Percentiles rank a stretch among this genome's conserved stretches.
Evolutionary conservation across 2,888 invertebrate species (phyloP).

Genomic region (Lissocephala sabroskyi): DNA sequence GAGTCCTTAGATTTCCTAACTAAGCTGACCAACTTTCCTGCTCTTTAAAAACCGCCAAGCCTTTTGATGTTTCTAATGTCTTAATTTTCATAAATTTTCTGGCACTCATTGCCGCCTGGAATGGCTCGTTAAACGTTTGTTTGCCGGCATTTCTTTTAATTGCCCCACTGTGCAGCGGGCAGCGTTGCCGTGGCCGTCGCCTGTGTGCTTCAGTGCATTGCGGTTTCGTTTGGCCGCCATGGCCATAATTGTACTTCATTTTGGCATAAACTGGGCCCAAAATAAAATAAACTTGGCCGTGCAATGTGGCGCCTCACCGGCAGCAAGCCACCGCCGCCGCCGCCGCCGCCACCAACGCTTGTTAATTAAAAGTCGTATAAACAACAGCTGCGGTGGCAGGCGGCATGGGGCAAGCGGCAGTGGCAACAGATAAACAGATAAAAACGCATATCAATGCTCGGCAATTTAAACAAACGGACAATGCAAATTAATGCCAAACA

Average conservation of each 20-base stretch:
- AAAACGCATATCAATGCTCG: neutral
- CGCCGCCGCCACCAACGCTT: constrained; percentile 4
- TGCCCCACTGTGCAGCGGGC: no score
- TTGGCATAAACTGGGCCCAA: neutral
- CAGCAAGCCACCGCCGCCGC: no score
- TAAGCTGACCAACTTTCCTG: no score
- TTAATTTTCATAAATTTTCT: no score
- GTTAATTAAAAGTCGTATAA: constrained; percentile 54
- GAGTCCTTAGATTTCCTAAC: no score
- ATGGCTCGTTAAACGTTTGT: no score
- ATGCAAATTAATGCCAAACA: constrained; percentile 37
- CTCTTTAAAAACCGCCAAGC: no score
- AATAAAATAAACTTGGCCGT: constrained; percentile 22
- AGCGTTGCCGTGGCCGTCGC: no score
- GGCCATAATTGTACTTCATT: constrained; percentile 35
- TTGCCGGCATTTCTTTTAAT: no score
- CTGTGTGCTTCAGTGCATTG: constrained; percentile 6
- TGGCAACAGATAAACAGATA: constrained; percentile 16
- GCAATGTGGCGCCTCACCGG: constrained; percentile 9
- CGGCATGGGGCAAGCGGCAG: constrained; percentile 6
- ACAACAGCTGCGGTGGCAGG: no score
- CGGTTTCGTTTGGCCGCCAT: constrained; percentile 8
- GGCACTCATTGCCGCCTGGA: no score
- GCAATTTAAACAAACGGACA: constrained; percentile 9
- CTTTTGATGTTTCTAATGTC: no score